phyloP scores from a whole-genome alignment of 2,797 vertebrate species.

The Tokudaia tokunoshimensis region DNA sequence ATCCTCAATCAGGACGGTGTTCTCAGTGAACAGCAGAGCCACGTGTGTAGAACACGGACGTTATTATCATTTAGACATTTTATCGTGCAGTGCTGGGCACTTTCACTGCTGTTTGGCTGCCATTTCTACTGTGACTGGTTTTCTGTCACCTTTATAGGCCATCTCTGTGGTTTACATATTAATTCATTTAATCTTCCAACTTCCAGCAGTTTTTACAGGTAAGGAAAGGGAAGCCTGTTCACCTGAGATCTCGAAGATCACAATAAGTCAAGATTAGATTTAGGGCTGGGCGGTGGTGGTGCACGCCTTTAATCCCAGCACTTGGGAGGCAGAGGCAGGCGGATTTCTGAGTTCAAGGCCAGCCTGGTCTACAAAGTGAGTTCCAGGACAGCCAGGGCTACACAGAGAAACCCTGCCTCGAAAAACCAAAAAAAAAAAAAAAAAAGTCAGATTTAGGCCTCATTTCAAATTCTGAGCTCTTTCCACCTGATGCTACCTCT shows the following conservation, averaged over 20 bases:
- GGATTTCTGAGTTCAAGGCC: too few relatives aligned
- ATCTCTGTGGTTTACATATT: background rate
- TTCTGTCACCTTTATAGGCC: background rate
- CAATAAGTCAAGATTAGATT: background rate
- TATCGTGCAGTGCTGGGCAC: background rate
- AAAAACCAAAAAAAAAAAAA: too few relatives aligned
- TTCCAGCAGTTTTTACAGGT: background rate
- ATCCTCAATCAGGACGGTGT: too few relatives aligned
- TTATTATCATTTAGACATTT: background rate
- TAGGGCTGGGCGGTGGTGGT: too few relatives aligned
- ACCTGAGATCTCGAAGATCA: background rate
- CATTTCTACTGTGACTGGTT: background rate
- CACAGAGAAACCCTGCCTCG: too few relatives aligned
- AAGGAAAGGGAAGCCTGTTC: slow-evolving; percentile 45
- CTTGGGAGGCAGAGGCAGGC: too few relatives aligned
- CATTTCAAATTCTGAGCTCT: background rate
- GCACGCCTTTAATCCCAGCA: too few relatives aligned
- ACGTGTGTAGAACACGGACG: background rate
- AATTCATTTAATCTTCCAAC: slow-evolving; percentile 37
- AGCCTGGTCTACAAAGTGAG: too few relatives aligned
- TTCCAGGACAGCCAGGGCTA: too few relatives aligned
- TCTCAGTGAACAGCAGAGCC: background rate
- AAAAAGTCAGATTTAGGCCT: background rate
- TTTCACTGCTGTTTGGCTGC: background rate
- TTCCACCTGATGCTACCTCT: background rate